Base-by-base conservation (phyloP, 2,113 vertebrate species). In the Amphiprion percula region DNA sequence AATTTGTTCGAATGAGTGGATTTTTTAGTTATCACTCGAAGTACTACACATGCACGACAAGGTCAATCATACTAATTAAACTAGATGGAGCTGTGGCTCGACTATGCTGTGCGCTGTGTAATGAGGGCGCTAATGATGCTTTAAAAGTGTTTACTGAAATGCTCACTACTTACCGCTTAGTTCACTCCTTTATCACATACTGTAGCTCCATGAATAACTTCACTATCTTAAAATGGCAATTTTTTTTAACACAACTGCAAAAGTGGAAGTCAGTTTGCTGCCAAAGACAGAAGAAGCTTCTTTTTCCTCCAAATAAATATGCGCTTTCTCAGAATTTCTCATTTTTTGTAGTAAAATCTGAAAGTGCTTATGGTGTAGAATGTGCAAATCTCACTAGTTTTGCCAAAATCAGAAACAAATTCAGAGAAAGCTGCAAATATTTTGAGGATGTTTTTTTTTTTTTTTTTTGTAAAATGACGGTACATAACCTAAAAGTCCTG, bases 101-200 rank as follows among this genome's bases (percentile, higher is more conserved):
- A 41, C 49, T 50, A 12, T 59, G 53, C 66, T 77, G 46, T 72
- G 53, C 60, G 58, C 70, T 61, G 62, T 54, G 55, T 84, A 90
- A 89, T 87, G 76, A 87, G 24, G n/a, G 37, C 5, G 28, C 39
- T 87, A 86, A 90, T 84, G 78, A 85, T 68, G 86, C 80, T 83
- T 83, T 74, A 28, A 83, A 80, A 70, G 74, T 78, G 65, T 83
- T 80, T 77, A 79, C 62, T 21, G 39, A 73, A 74, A 78, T 23
- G 61, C 69, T 56, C 19, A 17, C 49, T 62, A 10, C 47, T 73
- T 24, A 46, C 19, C 37, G 21, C 50, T 68, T 28, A 28, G 50
- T 67, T 73, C 44, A 23, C 24, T 59, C 58, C 67, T 78, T 63
- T 68, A 74, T 79, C 67, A 49, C 69, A 84, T 24, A 17, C 33